Evolutionary conservation across 2,797 vertebrate genomes (phyloP).

Genomic region (Diplodus puntazzo): DNA sequence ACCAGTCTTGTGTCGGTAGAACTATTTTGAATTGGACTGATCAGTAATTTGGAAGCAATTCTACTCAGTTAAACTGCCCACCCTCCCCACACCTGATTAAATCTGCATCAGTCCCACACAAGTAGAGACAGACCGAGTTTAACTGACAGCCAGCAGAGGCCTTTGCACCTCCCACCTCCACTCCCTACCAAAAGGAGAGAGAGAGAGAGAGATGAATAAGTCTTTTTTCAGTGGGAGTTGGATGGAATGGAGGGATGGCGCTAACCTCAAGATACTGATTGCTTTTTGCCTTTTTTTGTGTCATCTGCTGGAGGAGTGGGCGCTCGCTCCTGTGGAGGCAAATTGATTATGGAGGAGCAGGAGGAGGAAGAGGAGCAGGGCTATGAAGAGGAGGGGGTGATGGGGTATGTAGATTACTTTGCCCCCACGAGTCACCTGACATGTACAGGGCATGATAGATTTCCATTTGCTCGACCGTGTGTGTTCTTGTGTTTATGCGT

Average conservation of each 20-base stretch:
- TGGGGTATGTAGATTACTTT: constrained; percentile 85
- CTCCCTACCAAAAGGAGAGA: not conserved
- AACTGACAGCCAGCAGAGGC: constrained; percentile 37
- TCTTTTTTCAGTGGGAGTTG: constrained; percentile 37
- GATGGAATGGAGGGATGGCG: constrained; percentile 47
- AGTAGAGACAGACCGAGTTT: constrained; percentile 22
- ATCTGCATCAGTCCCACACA: constrained; percentile 30
- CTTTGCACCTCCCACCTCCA: constrained; percentile 4
- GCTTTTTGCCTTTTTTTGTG: constrained; percentile 79
- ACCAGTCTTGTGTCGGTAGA: not conserved
- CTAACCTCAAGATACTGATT: constrained; percentile 81
- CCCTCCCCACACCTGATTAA: constrained; percentile 20
- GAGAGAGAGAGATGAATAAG: constrained; percentile 32
- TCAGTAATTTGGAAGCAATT: constrained; percentile 25
- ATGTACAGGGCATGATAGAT: constrained; percentile 86
- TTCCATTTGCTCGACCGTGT: constrained; percentile 86
- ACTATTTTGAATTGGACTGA: not conserved
- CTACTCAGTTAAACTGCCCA: constrained; percentile 17
- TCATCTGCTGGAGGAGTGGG: constrained; percentile 68
- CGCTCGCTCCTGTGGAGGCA: constrained; percentile 74
- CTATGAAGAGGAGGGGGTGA: constrained; percentile 31
- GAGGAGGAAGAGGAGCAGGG: constrained; percentile 48
- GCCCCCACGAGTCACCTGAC: constrained; percentile 80
- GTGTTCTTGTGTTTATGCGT: constrained; percentile 11
- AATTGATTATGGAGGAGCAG: constrained; percentile 84